Percentiles rank a stretch among this genome's conserved stretches.
Evolutionary conservation across 2,888 invertebrate species (phyloP).

Genomic region (Eledona agricola): DNA sequence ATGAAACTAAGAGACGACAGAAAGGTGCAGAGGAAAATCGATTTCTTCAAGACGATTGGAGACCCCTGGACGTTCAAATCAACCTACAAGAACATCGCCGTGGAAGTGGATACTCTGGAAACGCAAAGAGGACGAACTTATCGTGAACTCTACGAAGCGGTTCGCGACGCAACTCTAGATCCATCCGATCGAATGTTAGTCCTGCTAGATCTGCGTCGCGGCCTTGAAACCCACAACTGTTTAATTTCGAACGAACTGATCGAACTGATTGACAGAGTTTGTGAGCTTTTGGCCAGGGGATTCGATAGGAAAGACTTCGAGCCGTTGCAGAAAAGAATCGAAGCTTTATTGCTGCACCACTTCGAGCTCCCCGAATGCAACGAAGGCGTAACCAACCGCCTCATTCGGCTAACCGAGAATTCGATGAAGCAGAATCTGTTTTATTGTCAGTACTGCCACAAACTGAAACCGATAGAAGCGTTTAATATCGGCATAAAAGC

Average conservation of each 20-base stretch:
- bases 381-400: conserved; percentile 65
- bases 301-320: conserved; percentile 69
- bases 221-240: conserved; percentile 63
- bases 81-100: conserved; percentile 67
- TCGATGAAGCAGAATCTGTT: conserved; percentile 57
- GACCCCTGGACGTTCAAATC: conserved; percentile 68
- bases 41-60: conserved; percentile 71
- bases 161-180: conserved; percentile 68
- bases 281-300: conserved; percentile 72
- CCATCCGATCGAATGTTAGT: conserved; percentile 75
- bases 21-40: conserved; percentile 68
- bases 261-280: conserved; percentile 75
- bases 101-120: conserved; percentile 83
- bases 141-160: conserved; percentile 75
- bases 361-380: conserved; percentile 70
- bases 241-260: conserved; percentile 68
- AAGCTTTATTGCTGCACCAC: conserved; percentile 66
- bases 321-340: conserved; percentile 73
- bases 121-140: conserved; percentile 81
- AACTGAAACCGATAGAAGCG: conserved; percentile 69
- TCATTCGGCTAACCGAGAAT: conserved; percentile 58
- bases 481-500: conserved; percentile 72
- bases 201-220: conserved; percentile 36
- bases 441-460: conserved; percentile 72
- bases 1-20: conserved; percentile 69